These are phyloP conservation scores for Ailuropoda melanoleuca DNA, from an alignment of 2,113 vertebrate genomes.

Conservation along the genomic window DNA sequence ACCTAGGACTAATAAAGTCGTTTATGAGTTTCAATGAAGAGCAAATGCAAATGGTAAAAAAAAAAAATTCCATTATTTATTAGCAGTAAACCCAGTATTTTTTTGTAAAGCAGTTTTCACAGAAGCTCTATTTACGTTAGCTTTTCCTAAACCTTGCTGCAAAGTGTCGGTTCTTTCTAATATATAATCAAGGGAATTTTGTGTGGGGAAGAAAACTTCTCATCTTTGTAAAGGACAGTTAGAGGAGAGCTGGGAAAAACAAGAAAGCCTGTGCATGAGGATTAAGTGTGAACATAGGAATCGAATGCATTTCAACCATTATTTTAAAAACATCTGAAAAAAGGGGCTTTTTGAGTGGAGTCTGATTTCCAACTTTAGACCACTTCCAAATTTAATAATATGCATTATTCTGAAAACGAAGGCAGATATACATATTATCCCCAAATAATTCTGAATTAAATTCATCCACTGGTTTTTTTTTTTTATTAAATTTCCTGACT, in stretches of 20 bases:
- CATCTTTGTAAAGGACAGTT: conserved; percentile 64
- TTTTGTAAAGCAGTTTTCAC: conserved; percentile 32
- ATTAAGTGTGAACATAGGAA: conserved; percentile 31
- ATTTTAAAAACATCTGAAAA: conserved; percentile 40
- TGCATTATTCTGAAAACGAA: conserved; percentile 39
- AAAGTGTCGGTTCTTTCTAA: conserved; percentile 58
- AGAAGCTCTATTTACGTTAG: conserved; percentile 16
- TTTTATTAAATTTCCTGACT: neutral
- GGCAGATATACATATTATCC: neutral
- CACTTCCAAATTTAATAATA: conserved; percentile 33
- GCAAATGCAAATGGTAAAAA: conserved; percentile 34
- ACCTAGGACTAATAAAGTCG: neutral
- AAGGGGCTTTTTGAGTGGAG: neutral
- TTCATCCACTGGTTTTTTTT: neutral
- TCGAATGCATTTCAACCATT: conserved; percentile 31
- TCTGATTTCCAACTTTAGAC: conserved; percentile 42
- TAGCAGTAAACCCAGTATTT: conserved; percentile 4
- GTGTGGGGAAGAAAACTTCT: conserved; percentile 49
- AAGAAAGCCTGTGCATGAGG: neutral
- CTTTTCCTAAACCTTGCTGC: conserved; percentile 51
- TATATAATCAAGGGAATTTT: conserved; percentile 67
- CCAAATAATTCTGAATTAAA: conserved; percentile 12
- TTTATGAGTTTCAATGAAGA: conserved; percentile 43
- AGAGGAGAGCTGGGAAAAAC: conserved; percentile 52
- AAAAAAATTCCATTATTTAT: conserved; percentile 22